These are phyloP conservation scores for Falco berigora DNA, from an alignment of 2,797 vertebrate genomes.

Conservation along the genomic window DNA sequence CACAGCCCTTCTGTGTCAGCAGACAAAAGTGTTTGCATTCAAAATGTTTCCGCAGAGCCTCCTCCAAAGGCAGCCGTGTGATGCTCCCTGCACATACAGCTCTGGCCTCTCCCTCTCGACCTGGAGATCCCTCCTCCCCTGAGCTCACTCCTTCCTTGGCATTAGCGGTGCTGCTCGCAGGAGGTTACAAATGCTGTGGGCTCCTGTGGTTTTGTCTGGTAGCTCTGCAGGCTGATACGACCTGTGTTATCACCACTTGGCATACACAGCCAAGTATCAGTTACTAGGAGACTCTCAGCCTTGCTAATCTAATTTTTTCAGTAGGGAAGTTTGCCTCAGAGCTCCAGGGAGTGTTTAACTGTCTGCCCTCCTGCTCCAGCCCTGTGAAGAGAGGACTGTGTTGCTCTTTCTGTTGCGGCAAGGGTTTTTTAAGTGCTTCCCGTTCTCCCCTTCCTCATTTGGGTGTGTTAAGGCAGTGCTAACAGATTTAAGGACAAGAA, in stretches of 20 bases:
- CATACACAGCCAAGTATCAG: not conserved
- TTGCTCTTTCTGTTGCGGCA: not conserved
- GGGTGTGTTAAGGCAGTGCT: not conserved
- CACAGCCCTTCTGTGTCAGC: not conserved
- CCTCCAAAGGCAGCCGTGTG: not conserved
- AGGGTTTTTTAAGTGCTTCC: not conserved
- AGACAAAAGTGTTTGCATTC: not conserved
- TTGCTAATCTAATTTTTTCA: not conserved
- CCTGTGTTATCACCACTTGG: not conserved
- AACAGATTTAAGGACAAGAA: not conserved
- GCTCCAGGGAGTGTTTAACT: not conserved
- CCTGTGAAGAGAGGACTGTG: not conserved
- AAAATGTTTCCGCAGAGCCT: not conserved
- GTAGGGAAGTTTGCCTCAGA: not conserved
- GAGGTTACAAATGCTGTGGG: not conserved
- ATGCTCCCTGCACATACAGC: not conserved
- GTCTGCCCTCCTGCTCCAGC: not conserved
- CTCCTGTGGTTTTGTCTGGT: not conserved
- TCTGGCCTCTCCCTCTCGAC: not conserved
- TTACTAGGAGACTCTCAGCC: not conserved
- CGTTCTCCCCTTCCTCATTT: not conserved
- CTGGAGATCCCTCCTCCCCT: not conserved
- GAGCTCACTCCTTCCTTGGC: not conserved
- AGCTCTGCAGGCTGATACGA: not conserved
- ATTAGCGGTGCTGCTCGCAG: accelerated